Conservation (phyloP, 2,797 vertebrate genomes). For the Pampus argenteus region DNA sequence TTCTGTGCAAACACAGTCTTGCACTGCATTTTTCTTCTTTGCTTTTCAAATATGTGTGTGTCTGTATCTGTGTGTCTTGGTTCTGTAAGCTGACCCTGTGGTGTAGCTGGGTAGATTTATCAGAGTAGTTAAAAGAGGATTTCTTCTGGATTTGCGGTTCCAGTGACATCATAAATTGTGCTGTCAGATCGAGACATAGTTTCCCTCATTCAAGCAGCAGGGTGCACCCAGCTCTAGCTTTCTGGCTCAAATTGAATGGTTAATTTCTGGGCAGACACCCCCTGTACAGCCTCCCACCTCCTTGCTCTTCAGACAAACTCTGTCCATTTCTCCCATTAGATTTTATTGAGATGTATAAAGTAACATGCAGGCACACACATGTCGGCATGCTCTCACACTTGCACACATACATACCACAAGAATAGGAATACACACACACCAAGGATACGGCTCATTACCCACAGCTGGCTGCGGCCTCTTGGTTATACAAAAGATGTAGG, state of each 20-base stretch:
- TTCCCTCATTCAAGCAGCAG: slow-evolving; percentile 83
- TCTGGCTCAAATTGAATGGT: slow-evolving; percentile 74
- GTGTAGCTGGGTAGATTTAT: slow-evolving; percentile 80
- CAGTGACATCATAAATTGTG: slow-evolving; percentile 85
- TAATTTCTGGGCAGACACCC: slow-evolving; percentile 73
- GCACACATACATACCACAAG: slow-evolving; percentile 64
- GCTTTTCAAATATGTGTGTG: slow-evolving; percentile 14
- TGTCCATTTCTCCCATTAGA: slow-evolving; percentile 78
- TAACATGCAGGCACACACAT: slow-evolving; percentile 73
- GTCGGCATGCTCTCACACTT: slow-evolving; percentile 66
- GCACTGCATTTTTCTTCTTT: slow-evolving; percentile 34
- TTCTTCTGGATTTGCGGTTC: slow-evolving; percentile 82
- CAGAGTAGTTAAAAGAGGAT: slow-evolving; percentile 81
- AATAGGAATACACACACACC: slow-evolving; percentile 53
- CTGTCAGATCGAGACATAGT: slow-evolving; percentile 78
- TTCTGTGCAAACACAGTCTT: slow-evolving; percentile 34
- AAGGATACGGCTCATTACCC: slow-evolving; percentile 84
- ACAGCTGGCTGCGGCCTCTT: slow-evolving; percentile 85
- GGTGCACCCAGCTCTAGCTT: slow-evolving; percentile 69
- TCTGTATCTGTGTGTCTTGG: slow-evolving; percentile 52
- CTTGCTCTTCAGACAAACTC: slow-evolving; percentile 69
- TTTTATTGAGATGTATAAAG: slow-evolving; percentile 87
- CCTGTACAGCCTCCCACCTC: slow-evolving; percentile 47
- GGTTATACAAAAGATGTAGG: slow-evolving; percentile 83
- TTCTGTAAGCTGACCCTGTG: slow-evolving; percentile 74